Evolutionary conservation across 2,113 vertebrate species (phyloP).

Genomic region (Pterocles orientalis): DNA sequence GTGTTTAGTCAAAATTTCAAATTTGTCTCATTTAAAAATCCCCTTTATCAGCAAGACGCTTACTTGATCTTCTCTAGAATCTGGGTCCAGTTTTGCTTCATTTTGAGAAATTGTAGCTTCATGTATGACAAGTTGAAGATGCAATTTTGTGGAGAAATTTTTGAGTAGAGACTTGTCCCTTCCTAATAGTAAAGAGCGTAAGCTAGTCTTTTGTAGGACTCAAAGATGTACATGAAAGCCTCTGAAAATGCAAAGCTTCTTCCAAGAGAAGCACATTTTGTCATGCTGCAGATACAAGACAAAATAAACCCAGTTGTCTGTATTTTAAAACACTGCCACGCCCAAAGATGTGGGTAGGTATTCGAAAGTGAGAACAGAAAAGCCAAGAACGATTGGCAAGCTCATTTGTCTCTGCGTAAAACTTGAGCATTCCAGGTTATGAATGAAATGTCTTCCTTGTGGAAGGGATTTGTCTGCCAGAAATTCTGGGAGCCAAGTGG

Average conservation of each 20-base stretch:
- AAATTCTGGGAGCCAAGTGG: neutral
- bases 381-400: neutral
- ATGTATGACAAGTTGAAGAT: neutral
- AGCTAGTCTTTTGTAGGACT: neutral
- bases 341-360: neutral
- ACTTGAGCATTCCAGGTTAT: neutral
- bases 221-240: neutral
- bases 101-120: neutral
- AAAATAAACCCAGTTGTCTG: neutral
- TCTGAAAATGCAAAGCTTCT: neutral
- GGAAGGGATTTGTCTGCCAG: neutral
- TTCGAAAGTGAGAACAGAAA: neutral
- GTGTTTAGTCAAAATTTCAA: neutral
- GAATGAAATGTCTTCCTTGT: neutral
- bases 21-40: neutral
- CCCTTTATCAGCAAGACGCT: fast-evolving
- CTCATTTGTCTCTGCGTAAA: neutral
- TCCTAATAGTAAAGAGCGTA: neutral
- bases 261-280: neutral
- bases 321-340: neutral
- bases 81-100: neutral
- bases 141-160: neutral
- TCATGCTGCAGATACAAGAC: neutral
- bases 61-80: neutral
- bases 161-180: neutral